A percentile compares a stretch with the other conserved stretches of the same genome.
phyloP scores from a whole-genome alignment of 2,888 invertebrate species.

The Priocnemis perturbator region DNA sequence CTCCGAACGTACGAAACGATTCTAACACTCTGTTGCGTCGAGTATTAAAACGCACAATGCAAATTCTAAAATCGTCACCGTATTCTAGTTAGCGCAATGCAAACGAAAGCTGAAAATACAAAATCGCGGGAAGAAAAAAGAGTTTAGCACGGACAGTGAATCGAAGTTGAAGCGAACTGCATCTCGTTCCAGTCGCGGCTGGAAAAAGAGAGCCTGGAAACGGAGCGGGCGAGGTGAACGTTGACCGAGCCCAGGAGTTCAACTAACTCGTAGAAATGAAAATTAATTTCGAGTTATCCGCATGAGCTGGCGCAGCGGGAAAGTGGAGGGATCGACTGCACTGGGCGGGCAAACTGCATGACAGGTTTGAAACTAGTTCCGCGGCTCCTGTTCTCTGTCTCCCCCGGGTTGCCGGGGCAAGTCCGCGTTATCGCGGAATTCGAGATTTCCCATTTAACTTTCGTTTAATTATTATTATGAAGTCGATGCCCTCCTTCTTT shows the following conservation, averaged over 20 bases:
- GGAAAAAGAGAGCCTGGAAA: too few species aligned
- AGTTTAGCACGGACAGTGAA: too few species aligned
- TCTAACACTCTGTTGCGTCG: too few species aligned
- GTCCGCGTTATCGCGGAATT: conserved; percentile 44
- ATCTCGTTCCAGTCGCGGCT: too few species aligned
- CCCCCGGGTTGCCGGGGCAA: conserved; percentile 18
- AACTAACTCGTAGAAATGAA: conserved; percentile 32
- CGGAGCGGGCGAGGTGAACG: neutral
- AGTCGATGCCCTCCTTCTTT: neutral
- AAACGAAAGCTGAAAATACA: too few species aligned
- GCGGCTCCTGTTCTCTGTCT: conserved; percentile 32
- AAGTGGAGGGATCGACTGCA: conserved; percentile 22
- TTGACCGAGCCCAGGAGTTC: too few species aligned
- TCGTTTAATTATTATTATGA: conserved; percentile 62
- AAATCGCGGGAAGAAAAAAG: too few species aligned
- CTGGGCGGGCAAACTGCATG: conserved; percentile 31
- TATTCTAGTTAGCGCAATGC: too few species aligned
- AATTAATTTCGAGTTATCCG: conserved; percentile 50
- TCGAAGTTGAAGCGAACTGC: too few species aligned
- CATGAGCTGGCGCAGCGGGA: conserved; percentile 24
- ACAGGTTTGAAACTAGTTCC: conserved; percentile 58
- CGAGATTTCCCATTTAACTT: conserved; percentile 61
- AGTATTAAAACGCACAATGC: too few species aligned
- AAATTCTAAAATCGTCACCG: too few species aligned
- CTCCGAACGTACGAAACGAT: too few species aligned